Conservation (phyloP, 1,140 invertebrate species). For the Drosophila oshimai region DNA sequence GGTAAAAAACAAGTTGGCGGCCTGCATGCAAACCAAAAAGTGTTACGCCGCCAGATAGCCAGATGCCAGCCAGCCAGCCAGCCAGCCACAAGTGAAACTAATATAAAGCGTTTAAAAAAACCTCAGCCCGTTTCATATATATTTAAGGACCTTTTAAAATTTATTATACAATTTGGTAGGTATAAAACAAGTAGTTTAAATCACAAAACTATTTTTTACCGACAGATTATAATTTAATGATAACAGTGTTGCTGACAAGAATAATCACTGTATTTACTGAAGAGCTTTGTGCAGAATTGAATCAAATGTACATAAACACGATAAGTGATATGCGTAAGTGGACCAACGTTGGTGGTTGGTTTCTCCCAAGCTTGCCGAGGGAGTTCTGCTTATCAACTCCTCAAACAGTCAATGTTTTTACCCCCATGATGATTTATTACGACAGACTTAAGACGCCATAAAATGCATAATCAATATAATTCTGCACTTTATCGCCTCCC, state of each 20-base stretch:
- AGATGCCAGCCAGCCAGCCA: too few relatives aligned
- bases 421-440: conserved; percentile 17
- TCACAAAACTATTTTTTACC: too few relatives aligned
- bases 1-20: too few relatives aligned
- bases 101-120: too few relatives aligned
- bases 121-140: too few relatives aligned
- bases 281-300: neutral
- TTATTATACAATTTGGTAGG: too few relatives aligned
- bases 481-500: conserved; percentile 40
- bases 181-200: too few relatives aligned
- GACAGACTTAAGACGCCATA: conserved; percentile 12
- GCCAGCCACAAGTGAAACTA: too few relatives aligned
- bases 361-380: conserved; percentile 11
- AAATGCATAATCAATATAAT: conserved; percentile 33
- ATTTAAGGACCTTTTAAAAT: too few relatives aligned
- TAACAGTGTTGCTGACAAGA: too few relatives aligned
- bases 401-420: conserved; percentile 7
- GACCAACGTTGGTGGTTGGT: conserved; percentile 27
- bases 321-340: neutral
- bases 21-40: too few relatives aligned
- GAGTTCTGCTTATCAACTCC: conserved; percentile 46
- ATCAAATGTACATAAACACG: conserved; percentile 5
- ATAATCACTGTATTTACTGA: neutral
- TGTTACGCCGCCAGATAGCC: too few relatives aligned
- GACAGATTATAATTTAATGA: neutral